These are phyloP conservation scores for Horisme vitalbata DNA, from an alignment of 2,888 invertebrate species.

Conservation along the genomic window DNA sequence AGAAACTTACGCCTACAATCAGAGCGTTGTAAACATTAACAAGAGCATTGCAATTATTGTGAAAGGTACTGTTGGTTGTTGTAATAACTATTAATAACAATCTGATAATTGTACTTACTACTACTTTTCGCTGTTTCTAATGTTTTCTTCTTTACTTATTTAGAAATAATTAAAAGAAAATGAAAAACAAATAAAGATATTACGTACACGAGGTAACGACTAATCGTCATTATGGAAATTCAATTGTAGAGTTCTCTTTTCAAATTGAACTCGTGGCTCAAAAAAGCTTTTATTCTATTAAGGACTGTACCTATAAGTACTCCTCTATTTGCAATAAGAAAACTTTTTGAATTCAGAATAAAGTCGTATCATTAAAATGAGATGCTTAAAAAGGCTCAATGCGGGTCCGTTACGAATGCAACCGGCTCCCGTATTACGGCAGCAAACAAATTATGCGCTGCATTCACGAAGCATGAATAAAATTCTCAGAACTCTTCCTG, in stretches of 20 bases:
- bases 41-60: conserved; percentile 27
- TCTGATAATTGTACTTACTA: neutral
- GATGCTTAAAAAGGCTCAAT: conserved; percentile 29
- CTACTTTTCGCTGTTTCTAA: too few species aligned
- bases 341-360: too few species aligned
- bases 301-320: too few species aligned
- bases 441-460: conserved; percentile 22
- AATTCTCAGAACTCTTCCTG: conserved; percentile 25
- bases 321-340: too few species aligned
- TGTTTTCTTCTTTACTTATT: too few species aligned
- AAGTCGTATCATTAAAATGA: conserved; percentile 34
- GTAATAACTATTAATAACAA: neutral
- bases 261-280: neutral
- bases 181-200: too few species aligned
- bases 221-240: too few species aligned
- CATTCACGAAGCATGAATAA: conserved; percentile 18
- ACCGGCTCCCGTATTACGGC: conserved; percentile 48
- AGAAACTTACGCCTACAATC: conserved; percentile 36
- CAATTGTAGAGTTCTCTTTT: neutral
- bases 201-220: too few species aligned
- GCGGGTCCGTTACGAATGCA: conserved; percentile 47
- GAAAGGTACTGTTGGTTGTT: conserved; percentile 18
- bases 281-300: too few species aligned
- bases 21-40: conserved; percentile 31
- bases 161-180: too few species aligned